Percentiles rank a stretch among this genome's conserved stretches.
Conservation (phyloP, 2,797 vertebrate genomes). For the Propithecus perrieri region DNA sequence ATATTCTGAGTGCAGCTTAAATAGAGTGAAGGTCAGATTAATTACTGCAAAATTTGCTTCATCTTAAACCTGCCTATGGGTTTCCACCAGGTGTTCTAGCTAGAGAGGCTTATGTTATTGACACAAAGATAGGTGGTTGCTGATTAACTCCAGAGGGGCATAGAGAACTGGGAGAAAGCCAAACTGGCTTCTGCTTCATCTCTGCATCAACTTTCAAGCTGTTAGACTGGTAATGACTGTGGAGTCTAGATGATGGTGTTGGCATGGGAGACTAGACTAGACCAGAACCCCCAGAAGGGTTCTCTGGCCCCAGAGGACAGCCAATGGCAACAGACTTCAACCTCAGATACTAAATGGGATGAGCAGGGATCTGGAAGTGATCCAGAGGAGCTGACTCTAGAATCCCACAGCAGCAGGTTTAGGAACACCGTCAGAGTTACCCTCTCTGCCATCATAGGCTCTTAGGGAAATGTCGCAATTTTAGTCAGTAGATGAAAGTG, state of each 20-base stretch:
- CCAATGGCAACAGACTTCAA: conserved; percentile 47
- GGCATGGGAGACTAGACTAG: conserved; percentile 33
- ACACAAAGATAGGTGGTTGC: conserved; percentile 60
- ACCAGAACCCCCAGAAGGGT: conserved; percentile 44
- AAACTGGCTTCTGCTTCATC: conserved; percentile 54
- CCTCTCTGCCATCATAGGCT: not conserved
- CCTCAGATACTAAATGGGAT: conserved; percentile 53
- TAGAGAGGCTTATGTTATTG: conserved; percentile 41
- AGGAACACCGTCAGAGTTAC: not conserved
- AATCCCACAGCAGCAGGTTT: conserved; percentile 27
- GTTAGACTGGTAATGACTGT: conserved; percentile 14
- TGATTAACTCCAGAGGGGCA: conserved; percentile 66
- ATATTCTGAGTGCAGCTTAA: conserved; percentile 36
- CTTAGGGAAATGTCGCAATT: not conserved
- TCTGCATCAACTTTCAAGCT: conserved; percentile 59
- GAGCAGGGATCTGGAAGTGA: conserved; percentile 62
- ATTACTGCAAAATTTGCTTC: conserved; percentile 32
- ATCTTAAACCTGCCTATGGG: conserved; percentile 33
- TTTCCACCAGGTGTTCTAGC: conserved; percentile 58
- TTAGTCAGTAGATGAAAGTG: conserved; percentile 25
- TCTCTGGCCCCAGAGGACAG: conserved; percentile 40
- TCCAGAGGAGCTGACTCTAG: conserved; percentile 13
- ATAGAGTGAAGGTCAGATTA: conserved; percentile 21
- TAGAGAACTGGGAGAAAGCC: conserved; percentile 57
- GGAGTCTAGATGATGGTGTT: conserved; percentile 26